Percentiles rank a stretch among this genome's conserved stretches.
These are phyloP conservation scores for Plutella xylostella DNA, from an alignment of 2,888 invertebrate genomes.

Conservation along the genomic window DNA sequence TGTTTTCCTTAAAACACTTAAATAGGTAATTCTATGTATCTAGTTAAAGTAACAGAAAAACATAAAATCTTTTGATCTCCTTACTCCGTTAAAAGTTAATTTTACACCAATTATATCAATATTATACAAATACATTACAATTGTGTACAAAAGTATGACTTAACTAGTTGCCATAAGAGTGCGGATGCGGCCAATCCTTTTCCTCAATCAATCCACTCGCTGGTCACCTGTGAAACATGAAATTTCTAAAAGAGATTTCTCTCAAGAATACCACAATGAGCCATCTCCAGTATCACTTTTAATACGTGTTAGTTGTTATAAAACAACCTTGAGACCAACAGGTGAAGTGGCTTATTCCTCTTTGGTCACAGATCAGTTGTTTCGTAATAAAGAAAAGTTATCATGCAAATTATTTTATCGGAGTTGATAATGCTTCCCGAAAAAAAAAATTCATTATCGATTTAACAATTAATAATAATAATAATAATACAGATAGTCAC, in stretches of 20 bases:
- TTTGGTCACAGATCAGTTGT: background rate
- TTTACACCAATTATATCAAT: too few relatives aligned
- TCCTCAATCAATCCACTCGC: too few relatives aligned
- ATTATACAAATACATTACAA: too few relatives aligned
- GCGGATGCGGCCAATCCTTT: too few relatives aligned
- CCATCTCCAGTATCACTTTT: conserved; percentile 2
- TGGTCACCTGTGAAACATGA: too few relatives aligned
- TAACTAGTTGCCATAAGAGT: too few relatives aligned
- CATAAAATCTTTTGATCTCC: too few relatives aligned
- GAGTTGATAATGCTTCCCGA: background rate
- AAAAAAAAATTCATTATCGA: background rate
- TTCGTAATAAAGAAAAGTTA: background rate
- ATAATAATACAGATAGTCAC: background rate
- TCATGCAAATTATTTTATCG: background rate
- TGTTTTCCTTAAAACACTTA: too few relatives aligned
- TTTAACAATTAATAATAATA: background rate
- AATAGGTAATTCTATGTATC: too few relatives aligned
- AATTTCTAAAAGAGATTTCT: conserved; percentile 1
- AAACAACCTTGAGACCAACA: conserved; percentile 4
- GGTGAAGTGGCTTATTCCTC: background rate
- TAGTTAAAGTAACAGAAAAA: too few relatives aligned
- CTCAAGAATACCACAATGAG: conserved; percentile 5
- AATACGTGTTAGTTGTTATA: conserved; percentile 10
- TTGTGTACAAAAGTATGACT: too few relatives aligned
- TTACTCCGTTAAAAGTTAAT: too few relatives aligned